phyloP scores from a whole-genome alignment of 2,113 vertebrate genomes.

The Halcyon malimbica region DNA sequence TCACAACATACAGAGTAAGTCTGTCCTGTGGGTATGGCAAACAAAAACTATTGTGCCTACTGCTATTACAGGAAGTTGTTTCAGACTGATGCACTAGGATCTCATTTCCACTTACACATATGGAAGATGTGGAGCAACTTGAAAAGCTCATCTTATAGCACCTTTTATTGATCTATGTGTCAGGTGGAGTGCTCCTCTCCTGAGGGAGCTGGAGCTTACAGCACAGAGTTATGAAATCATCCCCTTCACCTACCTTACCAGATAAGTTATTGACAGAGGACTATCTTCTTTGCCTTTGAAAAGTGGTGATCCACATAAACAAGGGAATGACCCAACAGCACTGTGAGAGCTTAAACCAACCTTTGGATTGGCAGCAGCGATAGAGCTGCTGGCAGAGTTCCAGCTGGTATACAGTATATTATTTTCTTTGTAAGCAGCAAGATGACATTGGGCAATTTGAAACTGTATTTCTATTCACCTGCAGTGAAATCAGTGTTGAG shows the following conservation, averaged over 20 bases:
- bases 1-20: not conserved
- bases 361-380: accelerated
- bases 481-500: not conserved
- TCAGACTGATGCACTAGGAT: accelerated
- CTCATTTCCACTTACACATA: not conserved
- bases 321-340: not conserved
- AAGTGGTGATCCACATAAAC: accelerated
- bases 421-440: not conserved
- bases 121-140: not conserved
- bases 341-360: accelerated
- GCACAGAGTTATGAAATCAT: not conserved
- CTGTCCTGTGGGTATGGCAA: not conserved
- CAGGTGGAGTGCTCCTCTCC: not conserved
- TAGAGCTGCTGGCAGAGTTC: not conserved
- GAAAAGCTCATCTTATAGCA: not conserved
- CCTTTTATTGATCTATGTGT: accelerated
- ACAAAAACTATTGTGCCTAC: accelerated
- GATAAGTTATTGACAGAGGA: accelerated
- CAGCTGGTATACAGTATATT: too few species aligned
- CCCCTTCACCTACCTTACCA: not conserved
- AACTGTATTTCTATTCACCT: not conserved
- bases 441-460: not conserved
- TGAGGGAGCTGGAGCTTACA: not conserved
- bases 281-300: not conserved
- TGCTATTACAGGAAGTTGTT: not conserved